A percentile compares a stretch with the other conserved stretches of the same genome.
phyloP scores from a whole-genome alignment of 2,797 vertebrate species.

The Pangasius djambal region DNA sequence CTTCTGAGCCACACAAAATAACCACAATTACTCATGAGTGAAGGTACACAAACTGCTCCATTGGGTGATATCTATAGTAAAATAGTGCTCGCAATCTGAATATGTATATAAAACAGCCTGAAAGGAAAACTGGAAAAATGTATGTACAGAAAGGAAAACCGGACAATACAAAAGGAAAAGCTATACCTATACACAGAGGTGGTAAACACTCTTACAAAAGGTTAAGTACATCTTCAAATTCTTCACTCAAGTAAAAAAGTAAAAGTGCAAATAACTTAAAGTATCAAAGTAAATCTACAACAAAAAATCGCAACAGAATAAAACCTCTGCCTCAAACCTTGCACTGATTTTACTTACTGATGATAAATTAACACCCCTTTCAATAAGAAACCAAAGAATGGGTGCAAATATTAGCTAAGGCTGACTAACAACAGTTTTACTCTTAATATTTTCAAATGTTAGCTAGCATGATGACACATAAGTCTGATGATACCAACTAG shows the following conservation, averaged over 20 bases:
- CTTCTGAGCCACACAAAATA: slow-evolving; percentile 53
- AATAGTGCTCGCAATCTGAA: background rate
- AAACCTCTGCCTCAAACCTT: background rate
- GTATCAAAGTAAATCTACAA: background rate
- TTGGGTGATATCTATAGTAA: background rate
- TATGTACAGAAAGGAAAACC: background rate
- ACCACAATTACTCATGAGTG: slow-evolving; percentile 41
- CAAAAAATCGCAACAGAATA: background rate
- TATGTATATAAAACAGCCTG: background rate
- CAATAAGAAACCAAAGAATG: background rate
- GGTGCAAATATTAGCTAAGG: background rate
- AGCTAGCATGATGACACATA: background rate
- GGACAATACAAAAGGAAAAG: background rate
- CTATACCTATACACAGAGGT: background rate
- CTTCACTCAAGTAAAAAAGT: background rate
- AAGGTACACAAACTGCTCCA: slow-evolving; percentile 15
- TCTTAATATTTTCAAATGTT: too few relatives aligned
- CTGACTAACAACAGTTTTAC: background rate
- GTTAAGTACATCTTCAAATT: background rate
- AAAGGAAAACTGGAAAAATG: background rate
- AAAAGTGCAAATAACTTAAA: background rate
- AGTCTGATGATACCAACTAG: background rate
- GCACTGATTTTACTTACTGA: background rate
- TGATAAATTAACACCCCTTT: background rate
- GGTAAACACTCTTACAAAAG: background rate